Evolutionary conservation across 2,797 vertebrate species (phyloP).

Genomic region (Lacerta bilineata): DNA sequence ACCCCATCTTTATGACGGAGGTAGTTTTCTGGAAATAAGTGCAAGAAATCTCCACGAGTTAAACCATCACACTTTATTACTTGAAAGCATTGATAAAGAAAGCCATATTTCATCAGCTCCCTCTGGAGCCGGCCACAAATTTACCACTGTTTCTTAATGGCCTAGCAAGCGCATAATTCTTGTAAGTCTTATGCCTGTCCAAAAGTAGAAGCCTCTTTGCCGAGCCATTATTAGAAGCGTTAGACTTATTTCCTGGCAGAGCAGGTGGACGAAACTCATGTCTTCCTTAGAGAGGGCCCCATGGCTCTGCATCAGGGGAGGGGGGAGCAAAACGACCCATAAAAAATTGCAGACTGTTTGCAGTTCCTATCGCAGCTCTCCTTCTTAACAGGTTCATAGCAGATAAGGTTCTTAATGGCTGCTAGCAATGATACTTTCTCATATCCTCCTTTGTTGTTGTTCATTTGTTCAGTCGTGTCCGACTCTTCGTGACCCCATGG

Average conservation of each 20-base stretch:
- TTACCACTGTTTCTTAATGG: slow-evolving; percentile 70
- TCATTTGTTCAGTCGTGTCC: no score
- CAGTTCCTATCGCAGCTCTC: neutral
- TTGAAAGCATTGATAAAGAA: slow-evolving; percentile 75
- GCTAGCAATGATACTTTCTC: no score
- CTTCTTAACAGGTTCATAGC: no score
- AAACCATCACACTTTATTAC: slow-evolving; percentile 77
- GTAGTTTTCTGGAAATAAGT: slow-evolving; percentile 72
- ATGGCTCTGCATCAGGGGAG: no score
- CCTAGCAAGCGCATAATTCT: slow-evolving; percentile 60
- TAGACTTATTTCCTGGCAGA: slow-evolving; percentile 25
- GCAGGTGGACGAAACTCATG: slow-evolving; percentile 26
- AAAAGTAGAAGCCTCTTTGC: slow-evolving; percentile 58
- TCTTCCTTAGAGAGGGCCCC: neutral
- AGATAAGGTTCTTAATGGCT: no score
- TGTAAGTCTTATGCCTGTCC: slow-evolving; percentile 45
- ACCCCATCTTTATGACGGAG: slow-evolving; percentile 59
- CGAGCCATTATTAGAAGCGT: slow-evolving; percentile 33
- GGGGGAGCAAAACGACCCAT: no score
- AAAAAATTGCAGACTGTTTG: neutral
- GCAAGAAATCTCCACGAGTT: slow-evolving; percentile 72
- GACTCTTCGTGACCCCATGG: no score
- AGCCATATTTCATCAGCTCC: slow-evolving; percentile 68
- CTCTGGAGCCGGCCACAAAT: slow-evolving; percentile 70
- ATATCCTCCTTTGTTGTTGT: no score